Evolutionary conservation across 2,888 invertebrate species (phyloP).

Genomic region (Calameuta filiformis): DNA sequence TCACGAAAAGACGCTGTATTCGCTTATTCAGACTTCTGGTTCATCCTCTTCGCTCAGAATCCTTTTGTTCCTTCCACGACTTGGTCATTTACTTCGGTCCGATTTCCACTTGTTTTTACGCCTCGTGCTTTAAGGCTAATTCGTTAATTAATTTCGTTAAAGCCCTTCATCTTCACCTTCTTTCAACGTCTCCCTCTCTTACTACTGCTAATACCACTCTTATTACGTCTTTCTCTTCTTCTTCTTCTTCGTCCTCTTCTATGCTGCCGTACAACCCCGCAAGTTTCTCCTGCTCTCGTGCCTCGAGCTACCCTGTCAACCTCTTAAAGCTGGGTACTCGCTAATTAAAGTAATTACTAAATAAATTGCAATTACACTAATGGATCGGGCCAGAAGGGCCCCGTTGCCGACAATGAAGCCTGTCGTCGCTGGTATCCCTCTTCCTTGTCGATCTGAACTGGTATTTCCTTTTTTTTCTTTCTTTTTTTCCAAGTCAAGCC

Average conservation of each 20-base stretch:
- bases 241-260: neutral
- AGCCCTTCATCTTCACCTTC: constrained; percentile 30
- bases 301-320: constrained; percentile 43
- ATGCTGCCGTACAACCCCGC: neutral
- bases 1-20: neutral
- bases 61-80: constrained; percentile 26
- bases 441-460: neutral
- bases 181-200: constrained; percentile 14
- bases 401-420: neutral
- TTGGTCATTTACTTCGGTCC: constrained; percentile 51
- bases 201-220: neutral
- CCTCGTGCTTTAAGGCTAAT: constrained; percentile 62
- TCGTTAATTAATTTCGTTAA: constrained; percentile 65
- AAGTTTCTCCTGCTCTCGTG: neutral
- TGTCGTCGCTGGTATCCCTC: neutral
- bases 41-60: constrained; percentile 24
- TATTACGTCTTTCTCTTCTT: constrained; percentile 15
- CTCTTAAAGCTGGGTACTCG: constrained; percentile 56
- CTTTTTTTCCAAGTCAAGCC: neutral
- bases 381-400: constrained; percentile 46
- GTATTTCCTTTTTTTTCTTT: neutral
- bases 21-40: constrained; percentile 15
- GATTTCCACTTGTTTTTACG: constrained; percentile 64
- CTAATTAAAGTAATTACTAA: constrained; percentile 66
- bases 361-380: constrained; percentile 66